phyloP scores from a whole-genome alignment of 2,888 invertebrate species.

The Tipula unca region DNA sequence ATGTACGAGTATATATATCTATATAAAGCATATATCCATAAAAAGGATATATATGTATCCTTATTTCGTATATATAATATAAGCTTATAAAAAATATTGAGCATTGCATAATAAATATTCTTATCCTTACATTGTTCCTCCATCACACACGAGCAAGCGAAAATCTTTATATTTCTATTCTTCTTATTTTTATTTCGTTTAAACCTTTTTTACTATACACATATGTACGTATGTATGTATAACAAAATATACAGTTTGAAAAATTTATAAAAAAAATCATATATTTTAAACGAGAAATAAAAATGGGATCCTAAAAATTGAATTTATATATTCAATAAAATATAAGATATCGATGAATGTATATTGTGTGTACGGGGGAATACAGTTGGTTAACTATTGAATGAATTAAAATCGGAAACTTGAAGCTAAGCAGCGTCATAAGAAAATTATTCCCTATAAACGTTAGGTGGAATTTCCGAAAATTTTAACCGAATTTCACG shows the following conservation, averaged over 20 bases:
- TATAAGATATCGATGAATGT: background rate
- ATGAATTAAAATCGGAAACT: background rate
- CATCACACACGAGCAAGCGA: background rate
- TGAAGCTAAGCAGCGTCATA: background rate
- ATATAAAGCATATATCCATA: slow-evolving; percentile 8
- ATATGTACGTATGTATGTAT: background rate
- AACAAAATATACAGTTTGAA: background rate
- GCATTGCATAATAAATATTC: background rate
- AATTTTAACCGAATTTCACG: no score
- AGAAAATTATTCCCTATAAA: no score
- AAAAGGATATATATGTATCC: slow-evolving; percentile 9
- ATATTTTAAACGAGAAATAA: background rate
- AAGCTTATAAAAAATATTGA: background rate
- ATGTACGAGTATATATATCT: background rate
- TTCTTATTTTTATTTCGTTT: background rate
- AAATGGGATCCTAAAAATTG: background rate
- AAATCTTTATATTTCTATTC: background rate
- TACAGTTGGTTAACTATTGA: background rate
- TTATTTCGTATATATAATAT: background rate
- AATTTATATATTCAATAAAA: background rate
- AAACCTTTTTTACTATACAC: background rate
- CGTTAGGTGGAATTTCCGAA: no score
- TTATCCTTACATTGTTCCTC: background rate
- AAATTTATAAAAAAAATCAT: background rate
- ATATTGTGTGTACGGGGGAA: background rate